Evolutionary conservation across 2,797 vertebrate genomes (phyloP).

Genomic region (Danionella dracula): DNA sequence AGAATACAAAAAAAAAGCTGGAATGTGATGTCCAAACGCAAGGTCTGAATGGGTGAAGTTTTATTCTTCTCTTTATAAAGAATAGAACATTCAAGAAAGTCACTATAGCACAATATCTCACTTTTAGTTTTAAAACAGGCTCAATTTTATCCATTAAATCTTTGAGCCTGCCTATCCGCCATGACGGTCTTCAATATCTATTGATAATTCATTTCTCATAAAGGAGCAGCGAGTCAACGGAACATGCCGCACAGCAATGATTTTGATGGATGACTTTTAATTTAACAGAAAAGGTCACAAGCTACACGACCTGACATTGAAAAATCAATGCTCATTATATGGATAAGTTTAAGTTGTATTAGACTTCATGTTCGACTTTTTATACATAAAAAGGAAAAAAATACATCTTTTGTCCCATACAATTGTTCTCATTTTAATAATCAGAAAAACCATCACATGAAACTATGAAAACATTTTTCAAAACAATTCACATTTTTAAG

Average conservation of each 20-base stretch:
- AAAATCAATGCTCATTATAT: slow-evolving; percentile 9
- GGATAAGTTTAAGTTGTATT: neutral
- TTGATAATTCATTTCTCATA: neutral
- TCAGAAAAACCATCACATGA: too few relatives aligned
- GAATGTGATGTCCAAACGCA: too few relatives aligned
- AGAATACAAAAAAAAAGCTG: too few relatives aligned
- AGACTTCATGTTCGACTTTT: neutral
- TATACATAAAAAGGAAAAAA: neutral
- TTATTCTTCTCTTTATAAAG: too few relatives aligned
- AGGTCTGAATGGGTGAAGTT: too few relatives aligned
- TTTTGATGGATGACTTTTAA: slow-evolving; percentile 28
- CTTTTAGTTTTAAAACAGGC: too few relatives aligned
- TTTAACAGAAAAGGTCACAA: slow-evolving; percentile 21
- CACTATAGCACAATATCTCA: neutral
- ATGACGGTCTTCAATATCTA: neutral
- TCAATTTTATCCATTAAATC: neutral
- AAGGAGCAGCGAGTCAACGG: neutral
- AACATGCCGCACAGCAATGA: neutral
- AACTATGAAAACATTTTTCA: too few relatives aligned
- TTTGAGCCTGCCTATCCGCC: neutral
- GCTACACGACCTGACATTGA: slow-evolving; percentile 6
- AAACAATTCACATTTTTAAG: too few relatives aligned
- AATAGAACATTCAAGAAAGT: neutral
- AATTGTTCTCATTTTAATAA: too few relatives aligned
- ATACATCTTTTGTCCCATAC: too few relatives aligned